Percentiles rank a stretch among this genome's conserved stretches.
Evolutionary conservation across 2,113 vertebrate genomes (phyloP).

Genomic region (Bos javanicus): DNA sequence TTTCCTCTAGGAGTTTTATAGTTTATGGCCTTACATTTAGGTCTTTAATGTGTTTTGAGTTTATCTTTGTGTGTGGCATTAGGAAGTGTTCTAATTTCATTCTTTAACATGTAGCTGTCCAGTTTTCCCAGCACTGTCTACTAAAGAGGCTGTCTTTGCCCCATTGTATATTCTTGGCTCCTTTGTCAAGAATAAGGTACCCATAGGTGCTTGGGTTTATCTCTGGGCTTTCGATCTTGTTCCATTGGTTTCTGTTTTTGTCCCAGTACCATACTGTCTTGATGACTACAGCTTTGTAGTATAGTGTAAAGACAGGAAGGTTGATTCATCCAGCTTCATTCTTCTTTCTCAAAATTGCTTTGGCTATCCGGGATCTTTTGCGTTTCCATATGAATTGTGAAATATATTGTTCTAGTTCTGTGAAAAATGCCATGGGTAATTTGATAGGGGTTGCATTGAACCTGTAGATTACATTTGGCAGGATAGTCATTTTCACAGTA

Average conservation of each 20-base stretch:
- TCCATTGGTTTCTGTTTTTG: background rate
- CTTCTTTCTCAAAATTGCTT: background rate
- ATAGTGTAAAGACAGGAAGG: background rate
- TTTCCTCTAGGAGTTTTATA: background rate
- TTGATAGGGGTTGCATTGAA: background rate
- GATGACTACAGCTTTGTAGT: background rate
- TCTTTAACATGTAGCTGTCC: background rate
- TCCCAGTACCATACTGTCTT: background rate
- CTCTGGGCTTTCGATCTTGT: background rate
- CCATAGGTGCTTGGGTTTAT: background rate
- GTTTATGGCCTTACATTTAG: background rate
- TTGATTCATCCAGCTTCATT: background rate
- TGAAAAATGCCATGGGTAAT: background rate
- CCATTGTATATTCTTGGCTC: background rate
- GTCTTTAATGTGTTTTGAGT: background rate
- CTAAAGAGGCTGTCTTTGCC: background rate
- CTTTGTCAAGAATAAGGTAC: background rate
- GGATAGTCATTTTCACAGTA: background rate
- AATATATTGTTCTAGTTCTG: background rate
- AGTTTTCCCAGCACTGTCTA: background rate
- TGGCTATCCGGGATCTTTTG: rapidly evolving
- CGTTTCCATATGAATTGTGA: background rate
- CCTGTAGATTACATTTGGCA: background rate
- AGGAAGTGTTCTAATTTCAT: background rate
- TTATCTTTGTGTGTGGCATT: background rate